Percentiles rank a stretch among this genome's conserved stretches.
Evolutionary conservation across 2,888 invertebrate genomes (phyloP).

Genomic region (Agrochola lota): DNA sequence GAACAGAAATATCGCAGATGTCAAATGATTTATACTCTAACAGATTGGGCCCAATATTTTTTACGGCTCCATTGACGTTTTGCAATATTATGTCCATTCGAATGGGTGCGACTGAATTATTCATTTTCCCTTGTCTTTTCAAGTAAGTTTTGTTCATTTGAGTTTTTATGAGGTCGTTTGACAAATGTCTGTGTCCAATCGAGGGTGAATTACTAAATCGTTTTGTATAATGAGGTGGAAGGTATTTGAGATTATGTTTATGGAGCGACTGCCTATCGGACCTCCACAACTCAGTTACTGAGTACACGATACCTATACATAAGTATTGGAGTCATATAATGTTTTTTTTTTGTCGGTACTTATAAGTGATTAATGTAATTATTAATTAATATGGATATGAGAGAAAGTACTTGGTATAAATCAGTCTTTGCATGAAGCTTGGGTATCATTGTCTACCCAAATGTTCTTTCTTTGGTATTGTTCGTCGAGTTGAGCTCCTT

Average conservation of each 20-base stretch:
- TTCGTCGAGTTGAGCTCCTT: no score
- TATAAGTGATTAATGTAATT: neutral
- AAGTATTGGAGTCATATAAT: neutral
- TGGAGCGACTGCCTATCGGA: no score
- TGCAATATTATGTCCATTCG: constrained; percentile 60
- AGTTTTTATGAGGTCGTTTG: constrained; percentile 58
- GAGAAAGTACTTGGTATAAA: neutral
- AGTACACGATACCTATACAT: no score
- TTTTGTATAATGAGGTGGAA: constrained; percentile 57
- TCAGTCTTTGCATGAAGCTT: no score
- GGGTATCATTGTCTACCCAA: no score
- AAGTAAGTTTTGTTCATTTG: constrained; percentile 59
- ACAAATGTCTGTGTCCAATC: constrained; percentile 57
- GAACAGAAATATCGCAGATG: constrained; percentile 65
- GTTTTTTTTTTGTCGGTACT: no score
- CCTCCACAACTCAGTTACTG: no score
- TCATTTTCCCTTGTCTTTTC: constrained; percentile 53
- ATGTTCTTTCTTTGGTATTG: no score
- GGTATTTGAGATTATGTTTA: constrained; percentile 32
- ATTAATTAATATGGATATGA: neutral
- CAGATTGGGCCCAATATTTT: constrained; percentile 73
- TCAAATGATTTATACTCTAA: constrained; percentile 75
- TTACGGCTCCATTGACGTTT: constrained; percentile 62
- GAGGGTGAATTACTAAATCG: constrained; percentile 42
- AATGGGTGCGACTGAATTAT: constrained; percentile 57